A percentile compares a stretch with the other conserved stretches of the same genome.
phyloP scores from a whole-genome alignment of 2,888 invertebrate species.

The Hirtodrosophila histrioides region DNA sequence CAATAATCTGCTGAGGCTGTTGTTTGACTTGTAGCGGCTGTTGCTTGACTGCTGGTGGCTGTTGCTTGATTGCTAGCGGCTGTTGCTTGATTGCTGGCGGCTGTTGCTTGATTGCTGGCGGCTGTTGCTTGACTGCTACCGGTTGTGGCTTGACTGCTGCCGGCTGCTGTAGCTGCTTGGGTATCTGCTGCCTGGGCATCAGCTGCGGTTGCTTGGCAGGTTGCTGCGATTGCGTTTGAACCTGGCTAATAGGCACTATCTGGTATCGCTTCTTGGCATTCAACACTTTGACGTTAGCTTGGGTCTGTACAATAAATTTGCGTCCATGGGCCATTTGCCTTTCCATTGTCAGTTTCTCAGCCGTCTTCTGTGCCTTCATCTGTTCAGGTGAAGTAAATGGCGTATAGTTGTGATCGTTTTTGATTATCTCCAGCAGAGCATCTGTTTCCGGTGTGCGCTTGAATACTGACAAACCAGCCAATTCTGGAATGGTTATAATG shows the following conservation, averaged over 20 bases:
- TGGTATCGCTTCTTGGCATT: slow-evolving; percentile 64
- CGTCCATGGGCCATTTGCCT: slow-evolving; percentile 61
- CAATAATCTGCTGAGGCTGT: slow-evolving; percentile 14
- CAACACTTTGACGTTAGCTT: slow-evolving; percentile 60
- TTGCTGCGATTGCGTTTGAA: slow-evolving; percentile 26
- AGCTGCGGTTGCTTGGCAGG: slow-evolving; percentile 16
- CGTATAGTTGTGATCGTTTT: slow-evolving; percentile 93
- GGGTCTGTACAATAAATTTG: slow-evolving; percentile 64
- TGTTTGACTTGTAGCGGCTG: slow-evolving; percentile 11
- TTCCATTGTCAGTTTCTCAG: slow-evolving; percentile 70
- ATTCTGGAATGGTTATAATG: slow-evolving; percentile 62
- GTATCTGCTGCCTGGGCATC: slow-evolving; percentile 8
- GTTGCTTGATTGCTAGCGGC: slow-evolving; percentile 1
- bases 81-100: slow-evolving; percentile 12
- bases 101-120: slow-evolving; percentile 2
- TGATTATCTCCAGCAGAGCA: slow-evolving; percentile 85
- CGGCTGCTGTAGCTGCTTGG: slow-evolving; percentile 14
- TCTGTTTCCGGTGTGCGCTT: slow-evolving; percentile 82
- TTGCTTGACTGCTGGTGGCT: slow-evolving; percentile 13
- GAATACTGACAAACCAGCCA: slow-evolving; percentile 82
- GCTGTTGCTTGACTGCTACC: slow-evolving; percentile 9
- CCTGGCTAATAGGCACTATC: slow-evolving; percentile 35
- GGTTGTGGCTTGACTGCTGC: slow-evolving; percentile 9
- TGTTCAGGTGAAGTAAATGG: slow-evolving; percentile 88
- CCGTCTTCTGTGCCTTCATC: slow-evolving; percentile 73